Evolutionary conservation across 2,113 vertebrate genomes (phyloP), one percentile per base, ranked within the genome.

Genomic region (Xenus cinereus): DNA sequence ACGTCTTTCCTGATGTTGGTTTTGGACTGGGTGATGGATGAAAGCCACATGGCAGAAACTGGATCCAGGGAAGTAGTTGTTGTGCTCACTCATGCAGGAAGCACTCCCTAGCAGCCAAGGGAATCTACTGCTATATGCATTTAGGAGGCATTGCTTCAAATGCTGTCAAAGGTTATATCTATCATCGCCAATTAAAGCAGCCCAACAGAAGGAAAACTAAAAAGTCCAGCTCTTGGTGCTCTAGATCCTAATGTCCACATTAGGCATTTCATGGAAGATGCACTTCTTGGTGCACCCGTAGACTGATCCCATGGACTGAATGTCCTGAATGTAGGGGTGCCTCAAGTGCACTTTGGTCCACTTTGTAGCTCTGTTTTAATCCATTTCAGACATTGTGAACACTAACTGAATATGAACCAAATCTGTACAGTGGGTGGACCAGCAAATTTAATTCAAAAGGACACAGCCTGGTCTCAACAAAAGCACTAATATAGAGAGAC

Each of bases 31-130:
- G 2, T 53, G 17, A n/a, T 81, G 71, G 87, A 77, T 86, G 48
- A 86, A 92, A 84, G 48, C 48, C 75, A 69, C 24, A 24, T 41
- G 64, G 64, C 51, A 86, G 86, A 95, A 95, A 72, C 10, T 13
- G 59, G n/a, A 73, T 45, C 39, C 20, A 50, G 54, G 45, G 43
- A 93, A 82, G 39, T 2, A 83, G 63, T 71, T 2, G 3, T 28
- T 72, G 50, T 41, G 33, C 46, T 84, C 14, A 27, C 30, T 74
- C 23, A 46, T 43, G 30, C 35, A 79, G 37, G 39, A 71, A 46
- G 30, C 9, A 12, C 32, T 78, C 53, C 10, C 9, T 1, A 60
- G 54, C 16, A 89, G 60, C 32, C 76, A 64, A 75, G 77, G 54
- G 66, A 77, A 86, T 66, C 56, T 81, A 30, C n/a, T 62, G 12